Base-by-base conservation (phyloP, 2,888 invertebrate genomes). In the Drosophila meridiana region DNA sequence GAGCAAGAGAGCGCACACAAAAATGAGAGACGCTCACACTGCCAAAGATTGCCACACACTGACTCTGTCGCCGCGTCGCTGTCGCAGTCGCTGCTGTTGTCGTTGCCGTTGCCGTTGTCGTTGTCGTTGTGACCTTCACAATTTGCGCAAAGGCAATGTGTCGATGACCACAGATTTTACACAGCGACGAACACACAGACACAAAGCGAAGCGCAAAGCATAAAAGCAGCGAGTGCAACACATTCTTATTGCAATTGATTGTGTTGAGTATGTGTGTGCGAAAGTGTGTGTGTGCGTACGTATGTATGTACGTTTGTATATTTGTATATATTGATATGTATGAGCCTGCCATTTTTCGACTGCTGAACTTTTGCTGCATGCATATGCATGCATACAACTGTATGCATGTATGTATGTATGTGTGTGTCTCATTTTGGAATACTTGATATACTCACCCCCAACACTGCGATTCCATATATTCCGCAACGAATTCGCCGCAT, bases 71-170 rank as follows among this genome's bases (percentile, higher is more conserved):
- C 50, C 57, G 62, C 57, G 62, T 63, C 74, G 76, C 69, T 71
- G 80, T 57, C 69, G 72, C 20, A 60, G 78, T 26, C 57, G 69
- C 26, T 69, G 79, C 6, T 20, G 65, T 20, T 73, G 80, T 57
- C 69, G 71, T 14, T 62, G 76, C 20, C 56, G 71, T 13, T 69
- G 79, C 4, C 14, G 66, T 43, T 90, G 83, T 87, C 87, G 87
- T 75, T 92, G 93, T 92, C 91, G 92, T 93, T 93, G 93, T 93
- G 93, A 93, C 93, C 93, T 93, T 93, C 93, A 93, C 91, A 93
- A 92, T 93, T 93, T 92, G 93, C 92, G 93, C 93, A 93, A 93
- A 93, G 93, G 92, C 93, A 93, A 93, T 93, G 93, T 93, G 93
- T 93, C 93, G 93, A 93, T 93, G 93, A 93, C 93, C 93, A 93